A percentile compares a stretch with the other conserved stretches of the same genome.
Evolutionary conservation across 2,113 vertebrate genomes (phyloP).

Genomic region (Carassius carassius): DNA sequence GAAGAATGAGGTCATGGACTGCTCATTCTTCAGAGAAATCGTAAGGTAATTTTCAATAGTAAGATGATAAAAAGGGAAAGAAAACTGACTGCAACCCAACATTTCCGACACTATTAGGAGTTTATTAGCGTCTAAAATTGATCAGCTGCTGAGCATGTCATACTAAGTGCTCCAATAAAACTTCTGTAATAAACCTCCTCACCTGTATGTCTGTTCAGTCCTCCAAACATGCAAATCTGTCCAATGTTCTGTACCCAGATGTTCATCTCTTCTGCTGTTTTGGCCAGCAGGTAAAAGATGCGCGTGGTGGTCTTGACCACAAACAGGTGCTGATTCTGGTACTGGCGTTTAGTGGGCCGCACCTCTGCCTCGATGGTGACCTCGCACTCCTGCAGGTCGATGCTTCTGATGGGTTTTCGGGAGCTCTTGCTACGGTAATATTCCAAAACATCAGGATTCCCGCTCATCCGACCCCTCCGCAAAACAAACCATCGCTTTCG

Average conservation of each 20-base stretch:
- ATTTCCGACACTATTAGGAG: neutral
- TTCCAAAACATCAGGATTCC: constrained; percentile 92
- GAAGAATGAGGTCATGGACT: neutral
- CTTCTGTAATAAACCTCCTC: constrained; percentile 6
- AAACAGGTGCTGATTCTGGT: constrained; percentile 90
- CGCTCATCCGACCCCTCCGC: constrained; percentile 91
- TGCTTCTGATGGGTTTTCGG: constrained; percentile 90
- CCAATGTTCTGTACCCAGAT: constrained; percentile 91
- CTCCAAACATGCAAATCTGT: constrained; percentile 89
- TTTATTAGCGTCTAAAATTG: too few species aligned
- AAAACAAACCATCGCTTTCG: constrained; percentile 96
- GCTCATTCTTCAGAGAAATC: neutral
- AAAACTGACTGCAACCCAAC: neutral
- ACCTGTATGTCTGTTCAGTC: constrained; percentile 85
- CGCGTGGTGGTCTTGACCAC: constrained; percentile 89
- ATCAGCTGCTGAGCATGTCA: neutral
- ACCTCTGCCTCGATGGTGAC: constrained; percentile 84
- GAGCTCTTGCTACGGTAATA: constrained; percentile 91
- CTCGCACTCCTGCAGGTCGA: constrained; percentile 93
- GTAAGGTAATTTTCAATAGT: neutral
- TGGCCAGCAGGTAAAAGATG: constrained; percentile 95
- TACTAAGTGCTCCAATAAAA: neutral
- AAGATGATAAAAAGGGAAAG: neutral
- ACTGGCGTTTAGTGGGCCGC: constrained; percentile 84
- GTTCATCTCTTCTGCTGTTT: constrained; percentile 96